A percentile compares a stretch with the other conserved stretches of the same genome.
These are phyloP conservation scores for Pluvianellus socialis DNA, from an alignment of 2,113 vertebrate species.

Conservation along the genomic window DNA sequence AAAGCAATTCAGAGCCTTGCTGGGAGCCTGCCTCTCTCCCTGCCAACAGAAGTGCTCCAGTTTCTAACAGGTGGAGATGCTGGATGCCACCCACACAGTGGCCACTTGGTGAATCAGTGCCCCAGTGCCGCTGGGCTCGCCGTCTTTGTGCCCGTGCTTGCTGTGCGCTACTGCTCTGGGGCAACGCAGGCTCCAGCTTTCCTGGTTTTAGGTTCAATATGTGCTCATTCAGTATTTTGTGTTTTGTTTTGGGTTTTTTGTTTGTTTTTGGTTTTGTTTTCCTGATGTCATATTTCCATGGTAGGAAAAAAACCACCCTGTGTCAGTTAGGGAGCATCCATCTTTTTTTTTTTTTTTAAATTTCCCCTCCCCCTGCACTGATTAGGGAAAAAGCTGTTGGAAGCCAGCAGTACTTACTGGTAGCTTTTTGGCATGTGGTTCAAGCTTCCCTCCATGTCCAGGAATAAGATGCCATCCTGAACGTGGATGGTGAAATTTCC, in stretches of 20 bases:
- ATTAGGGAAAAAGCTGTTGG: neutral
- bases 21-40: neutral
- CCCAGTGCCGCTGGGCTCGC: neutral
- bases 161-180: neutral
- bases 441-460: neutral
- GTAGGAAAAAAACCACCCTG: neutral
- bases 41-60: neutral
- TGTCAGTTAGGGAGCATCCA: neutral
- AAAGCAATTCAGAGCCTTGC: neutral
- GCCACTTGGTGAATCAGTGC: neutral
- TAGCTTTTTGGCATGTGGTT: neutral
- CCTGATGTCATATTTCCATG: neutral
- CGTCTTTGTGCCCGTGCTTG: fast-evolving
- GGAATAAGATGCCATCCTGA: neutral
- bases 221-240: neutral
- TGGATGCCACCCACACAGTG: neutral
- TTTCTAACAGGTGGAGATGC: neutral
- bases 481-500: neutral
- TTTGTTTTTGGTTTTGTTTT: neutral
- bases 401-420: slow-evolving; percentile 8
- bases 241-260: too few relatives aligned
- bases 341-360: neutral
- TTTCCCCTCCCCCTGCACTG: too few relatives aligned
- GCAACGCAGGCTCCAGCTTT: neutral
- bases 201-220: neutral